A percentile compares a stretch with the other conserved stretches of the same genome.
phyloP scores from a whole-genome alignment of 2,888 invertebrate genomes.

The Cheilosia pagana region DNA sequence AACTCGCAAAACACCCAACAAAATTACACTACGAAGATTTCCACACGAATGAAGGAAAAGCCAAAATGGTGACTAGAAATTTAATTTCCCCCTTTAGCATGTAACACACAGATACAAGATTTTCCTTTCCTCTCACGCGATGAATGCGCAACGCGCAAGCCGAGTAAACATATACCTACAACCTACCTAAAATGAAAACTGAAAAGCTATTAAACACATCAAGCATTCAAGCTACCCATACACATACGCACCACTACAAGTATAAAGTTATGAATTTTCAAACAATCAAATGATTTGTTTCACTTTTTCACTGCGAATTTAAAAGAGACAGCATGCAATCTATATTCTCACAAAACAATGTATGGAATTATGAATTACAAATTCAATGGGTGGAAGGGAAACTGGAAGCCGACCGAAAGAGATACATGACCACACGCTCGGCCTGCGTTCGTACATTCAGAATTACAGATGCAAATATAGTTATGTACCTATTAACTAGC shows the following conservation, averaged over 20 bases:
- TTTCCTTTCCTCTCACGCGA: slow-evolving; percentile 32
- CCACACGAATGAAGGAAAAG: slow-evolving; percentile 72
- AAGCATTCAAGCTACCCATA: too few relatives aligned
- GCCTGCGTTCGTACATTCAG: too few relatives aligned
- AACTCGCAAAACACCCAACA: slow-evolving; percentile 52
- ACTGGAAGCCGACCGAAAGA: too few relatives aligned
- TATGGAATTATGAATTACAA: neutral
- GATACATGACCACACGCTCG: too few relatives aligned
- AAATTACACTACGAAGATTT: slow-evolving; percentile 72
- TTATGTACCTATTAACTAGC: too few relatives aligned
- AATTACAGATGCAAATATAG: too few relatives aligned
- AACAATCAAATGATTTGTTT: slow-evolving; percentile 25
- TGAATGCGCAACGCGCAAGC: slow-evolving; percentile 35
- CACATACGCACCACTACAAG: neutral
- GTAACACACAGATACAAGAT: slow-evolving; percentile 18
- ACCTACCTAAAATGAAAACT: neutral
- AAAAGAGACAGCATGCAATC: slow-evolving; percentile 7
- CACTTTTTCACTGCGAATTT: neutral
- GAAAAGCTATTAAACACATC: too few relatives aligned
- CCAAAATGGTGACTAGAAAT: slow-evolving; percentile 60
- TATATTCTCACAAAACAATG: neutral
- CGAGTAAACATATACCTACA: neutral
- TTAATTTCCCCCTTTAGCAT: slow-evolving; percentile 44
- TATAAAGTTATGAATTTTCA: slow-evolving; percentile 30
- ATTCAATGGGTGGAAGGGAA: too few relatives aligned